Conservation (phyloP, 2,888 invertebrate species). For the Spisula solida region DNA sequence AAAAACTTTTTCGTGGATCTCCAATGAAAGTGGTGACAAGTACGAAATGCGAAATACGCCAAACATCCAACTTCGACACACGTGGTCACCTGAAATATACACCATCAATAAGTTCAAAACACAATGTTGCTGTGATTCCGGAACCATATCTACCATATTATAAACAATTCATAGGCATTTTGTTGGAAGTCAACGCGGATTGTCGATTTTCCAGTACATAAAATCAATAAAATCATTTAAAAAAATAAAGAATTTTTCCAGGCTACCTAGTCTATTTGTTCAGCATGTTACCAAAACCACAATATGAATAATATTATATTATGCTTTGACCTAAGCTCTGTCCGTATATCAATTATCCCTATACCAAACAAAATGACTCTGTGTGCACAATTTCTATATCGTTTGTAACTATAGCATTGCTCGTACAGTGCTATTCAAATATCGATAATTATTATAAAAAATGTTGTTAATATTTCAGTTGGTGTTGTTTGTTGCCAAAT, state of each 20-base stretch:
- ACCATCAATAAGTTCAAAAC: too few species aligned
- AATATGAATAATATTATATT: too few species aligned
- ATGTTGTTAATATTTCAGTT: too few species aligned
- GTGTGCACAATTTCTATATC: too few species aligned
- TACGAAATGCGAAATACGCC: slow-evolving; percentile 83
- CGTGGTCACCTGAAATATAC: slow-evolving; percentile 83
- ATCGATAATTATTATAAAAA: background rate
- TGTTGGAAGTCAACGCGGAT: too few species aligned
- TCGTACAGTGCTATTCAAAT: background rate
- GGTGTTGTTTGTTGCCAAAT: too few species aligned
- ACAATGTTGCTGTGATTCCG: background rate
- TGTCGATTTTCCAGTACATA: too few species aligned
- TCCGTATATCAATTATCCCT: background rate
- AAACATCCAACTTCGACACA: slow-evolving; percentile 85
- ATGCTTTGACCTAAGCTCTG: too few species aligned
- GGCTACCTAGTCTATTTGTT: background rate
- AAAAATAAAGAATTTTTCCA: background rate
- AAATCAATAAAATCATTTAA: too few species aligned
- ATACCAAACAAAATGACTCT: background rate
- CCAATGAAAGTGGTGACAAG: slow-evolving; percentile 84
- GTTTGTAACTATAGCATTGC: too few species aligned
- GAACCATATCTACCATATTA: too few species aligned
- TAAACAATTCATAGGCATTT: too few species aligned
- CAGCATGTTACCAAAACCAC: background rate
- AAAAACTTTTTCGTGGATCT: slow-evolving; percentile 82